Conservation (phyloP, 1,140 invertebrate species). For the Galleria mellonella region DNA sequence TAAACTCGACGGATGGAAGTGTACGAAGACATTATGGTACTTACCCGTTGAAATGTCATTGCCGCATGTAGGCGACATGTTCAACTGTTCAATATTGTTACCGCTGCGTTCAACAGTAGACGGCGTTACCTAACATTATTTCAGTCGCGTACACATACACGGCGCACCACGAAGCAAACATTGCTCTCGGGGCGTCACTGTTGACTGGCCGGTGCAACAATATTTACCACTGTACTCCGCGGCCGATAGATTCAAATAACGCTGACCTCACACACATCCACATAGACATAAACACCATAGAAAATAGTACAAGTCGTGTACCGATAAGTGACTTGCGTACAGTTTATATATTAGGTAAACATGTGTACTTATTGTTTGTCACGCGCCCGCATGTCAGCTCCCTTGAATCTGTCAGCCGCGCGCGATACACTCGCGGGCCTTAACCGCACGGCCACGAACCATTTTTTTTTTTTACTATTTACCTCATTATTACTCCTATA, state of each 20-base stretch:
- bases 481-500: slow-evolving; percentile 36
- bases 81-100: slow-evolving; percentile 1
- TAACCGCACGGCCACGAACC: slow-evolving; percentile 11
- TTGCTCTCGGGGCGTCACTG: slow-evolving; percentile 7
- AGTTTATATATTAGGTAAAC: too few relatives aligned
- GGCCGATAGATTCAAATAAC: background rate
- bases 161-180: slow-evolving; percentile 10
- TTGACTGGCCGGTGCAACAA: slow-evolving; percentile 16
- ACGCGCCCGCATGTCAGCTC: too few relatives aligned
- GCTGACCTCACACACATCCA: too few relatives aligned
- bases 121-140: slow-evolving; percentile 15
- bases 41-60: too few relatives aligned
- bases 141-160: slow-evolving; percentile 14
- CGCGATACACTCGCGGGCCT: background rate
- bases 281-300: too few relatives aligned
- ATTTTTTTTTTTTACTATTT: slow-evolving; percentile 21
- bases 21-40: too few relatives aligned
- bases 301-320: too few relatives aligned
- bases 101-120: slow-evolving; percentile 8
- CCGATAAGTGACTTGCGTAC: too few relatives aligned
- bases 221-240: slow-evolving; percentile 10
- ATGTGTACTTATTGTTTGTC: too few relatives aligned
- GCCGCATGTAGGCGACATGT: too few relatives aligned
- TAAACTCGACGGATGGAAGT: too few relatives aligned
- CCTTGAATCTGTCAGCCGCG: background rate